These are phyloP conservation scores for Arvicanthis niloticus DNA, from an alignment of 2,113 vertebrate genomes.

Conservation along the genomic window DNA sequence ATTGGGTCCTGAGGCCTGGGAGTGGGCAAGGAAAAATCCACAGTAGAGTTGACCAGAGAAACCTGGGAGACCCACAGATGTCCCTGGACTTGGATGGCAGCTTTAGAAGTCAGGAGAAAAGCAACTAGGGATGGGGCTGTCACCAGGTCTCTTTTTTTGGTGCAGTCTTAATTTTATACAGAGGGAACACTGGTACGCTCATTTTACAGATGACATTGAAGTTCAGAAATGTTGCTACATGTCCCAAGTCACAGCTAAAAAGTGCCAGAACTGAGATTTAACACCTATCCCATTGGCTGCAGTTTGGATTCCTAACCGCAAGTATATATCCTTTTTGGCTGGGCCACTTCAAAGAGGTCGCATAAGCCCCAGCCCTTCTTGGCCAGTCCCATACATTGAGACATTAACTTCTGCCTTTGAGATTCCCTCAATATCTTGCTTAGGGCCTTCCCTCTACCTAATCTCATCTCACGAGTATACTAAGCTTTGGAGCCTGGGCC, in stretches of 20 bases:
- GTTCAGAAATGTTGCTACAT: neutral
- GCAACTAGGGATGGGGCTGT: neutral
- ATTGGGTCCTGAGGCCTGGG: constrained; percentile 54
- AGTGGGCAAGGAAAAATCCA: rapidly evolving
- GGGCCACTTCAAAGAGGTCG: neutral
- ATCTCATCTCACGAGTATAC: neutral
- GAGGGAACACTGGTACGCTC: neutral
- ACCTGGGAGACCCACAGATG: neutral
- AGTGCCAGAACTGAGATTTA: neutral
- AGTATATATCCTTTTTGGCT: neutral
- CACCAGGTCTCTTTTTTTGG: neutral
- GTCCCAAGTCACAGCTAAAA: neutral
- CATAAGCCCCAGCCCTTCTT: neutral
- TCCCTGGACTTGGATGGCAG: neutral
- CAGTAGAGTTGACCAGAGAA: too few species aligned
- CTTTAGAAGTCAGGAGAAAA: neutral
- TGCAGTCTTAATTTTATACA: neutral
- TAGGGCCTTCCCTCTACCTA: neutral
- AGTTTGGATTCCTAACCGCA: neutral
- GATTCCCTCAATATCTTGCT: neutral
- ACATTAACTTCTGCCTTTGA: neutral
- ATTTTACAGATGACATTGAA: neutral
- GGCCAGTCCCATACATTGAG: neutral
- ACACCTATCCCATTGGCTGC: neutral
- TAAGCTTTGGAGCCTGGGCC: neutral